Evolutionary conservation across 2,113 vertebrate genomes (phyloP).

Genomic region (Pelvicachromis taeniatus): DNA sequence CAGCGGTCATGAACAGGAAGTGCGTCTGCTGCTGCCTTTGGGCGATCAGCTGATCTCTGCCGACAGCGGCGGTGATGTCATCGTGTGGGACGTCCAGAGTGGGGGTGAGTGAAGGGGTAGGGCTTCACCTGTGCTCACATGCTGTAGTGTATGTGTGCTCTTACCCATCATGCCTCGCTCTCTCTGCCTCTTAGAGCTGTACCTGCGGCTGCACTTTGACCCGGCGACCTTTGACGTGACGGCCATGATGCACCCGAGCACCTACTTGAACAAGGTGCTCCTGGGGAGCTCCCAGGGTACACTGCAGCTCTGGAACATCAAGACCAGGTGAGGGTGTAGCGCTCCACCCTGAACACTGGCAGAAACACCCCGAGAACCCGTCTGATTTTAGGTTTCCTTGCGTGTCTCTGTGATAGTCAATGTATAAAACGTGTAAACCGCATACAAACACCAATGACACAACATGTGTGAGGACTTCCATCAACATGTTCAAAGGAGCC

Average conservation of each 20-base stretch:
- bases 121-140: not conserved
- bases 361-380: not conserved
- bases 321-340: slow-evolving; percentile 77
- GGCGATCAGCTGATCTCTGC: slow-evolving; percentile 92
- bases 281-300: slow-evolving; percentile 90
- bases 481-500: not conserved
- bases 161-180: not conserved
- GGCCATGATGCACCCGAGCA: slow-evolving; percentile 90
- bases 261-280: slow-evolving; percentile 96
- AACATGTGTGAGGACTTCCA: not conserved
- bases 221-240: slow-evolving; percentile 82
- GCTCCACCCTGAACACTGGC: not conserved
- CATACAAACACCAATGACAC: not conserved
- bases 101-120: slow-evolving; percentile 32
- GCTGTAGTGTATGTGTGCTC: not conserved
- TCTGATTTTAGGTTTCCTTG: not conserved
- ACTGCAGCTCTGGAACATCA: slow-evolving; percentile 96
- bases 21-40: slow-evolving; percentile 86
- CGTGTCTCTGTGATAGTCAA: not conserved
- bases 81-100: slow-evolving; percentile 86
- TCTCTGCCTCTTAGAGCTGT: slow-evolving; percentile 77
- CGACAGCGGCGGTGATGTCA: slow-evolving; percentile 81
- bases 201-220: slow-evolving; percentile 85
- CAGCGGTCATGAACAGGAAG: slow-evolving; percentile 81
- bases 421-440: no score